Percentiles rank a stretch among this genome's conserved stretches.
phyloP scores from a whole-genome alignment of 1,140 invertebrate species.

The Hypsibius dujardini region DNA sequence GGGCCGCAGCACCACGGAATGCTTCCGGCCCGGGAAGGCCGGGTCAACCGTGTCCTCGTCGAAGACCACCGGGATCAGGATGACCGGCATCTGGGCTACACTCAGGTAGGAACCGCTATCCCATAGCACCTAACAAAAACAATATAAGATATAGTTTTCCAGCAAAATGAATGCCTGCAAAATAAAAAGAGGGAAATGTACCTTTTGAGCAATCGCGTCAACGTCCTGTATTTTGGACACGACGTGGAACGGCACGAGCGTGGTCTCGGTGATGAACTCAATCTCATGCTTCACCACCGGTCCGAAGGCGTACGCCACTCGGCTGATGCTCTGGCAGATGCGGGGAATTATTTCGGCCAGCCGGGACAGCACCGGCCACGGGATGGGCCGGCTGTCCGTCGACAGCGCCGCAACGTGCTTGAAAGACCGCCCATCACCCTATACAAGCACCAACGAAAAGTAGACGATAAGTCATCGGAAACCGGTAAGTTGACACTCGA shows the following conservation, averaged over 20 bases:
- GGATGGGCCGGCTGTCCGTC: slow-evolving; percentile 47
- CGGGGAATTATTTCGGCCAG: slow-evolving; percentile 70
- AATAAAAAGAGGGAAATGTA: slow-evolving; percentile 29
- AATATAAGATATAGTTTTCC: background rate
- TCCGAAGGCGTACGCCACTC: slow-evolving; percentile 16
- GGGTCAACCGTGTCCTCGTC: slow-evolving; percentile 67
- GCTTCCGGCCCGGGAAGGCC: too few relatives aligned
- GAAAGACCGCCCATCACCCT: slow-evolving; percentile 78
- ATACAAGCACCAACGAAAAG: slow-evolving; percentile 21
- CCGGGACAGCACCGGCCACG: slow-evolving; percentile 73
- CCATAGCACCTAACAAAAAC: slow-evolving; percentile 40
- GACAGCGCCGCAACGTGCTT: slow-evolving; percentile 91
- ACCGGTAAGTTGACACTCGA: background rate
- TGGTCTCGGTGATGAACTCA: slow-evolving; percentile 25
- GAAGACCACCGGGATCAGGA: slow-evolving; percentile 88
- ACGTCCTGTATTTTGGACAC: slow-evolving; percentile 20
- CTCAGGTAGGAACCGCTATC: slow-evolving; percentile 46
- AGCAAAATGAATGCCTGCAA: slow-evolving; percentile 17
- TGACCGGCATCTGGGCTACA: slow-evolving; percentile 90
- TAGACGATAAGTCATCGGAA: background rate
- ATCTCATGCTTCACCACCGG: slow-evolving; percentile 21
- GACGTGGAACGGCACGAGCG: slow-evolving; percentile 21
- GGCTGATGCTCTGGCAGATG: slow-evolving; percentile 78
- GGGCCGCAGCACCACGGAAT: too few relatives aligned
- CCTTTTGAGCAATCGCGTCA: slow-evolving; percentile 67